Evolutionary conservation across 2,113 vertebrate genomes (phyloP).

Genomic region (Planiliza haematocheilus): DNA sequence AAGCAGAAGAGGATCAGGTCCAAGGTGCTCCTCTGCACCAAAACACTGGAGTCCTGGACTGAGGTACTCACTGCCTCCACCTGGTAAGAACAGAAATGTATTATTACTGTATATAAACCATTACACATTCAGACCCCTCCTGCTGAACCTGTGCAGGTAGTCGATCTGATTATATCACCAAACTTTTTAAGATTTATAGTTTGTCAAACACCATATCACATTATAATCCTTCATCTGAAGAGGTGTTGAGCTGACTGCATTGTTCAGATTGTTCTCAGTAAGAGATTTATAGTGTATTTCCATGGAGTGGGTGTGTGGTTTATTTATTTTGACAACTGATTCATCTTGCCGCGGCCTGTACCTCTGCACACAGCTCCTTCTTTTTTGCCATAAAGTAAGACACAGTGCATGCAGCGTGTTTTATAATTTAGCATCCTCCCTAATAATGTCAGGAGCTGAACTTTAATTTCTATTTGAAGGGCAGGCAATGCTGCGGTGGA

Average conservation of each 20-base stretch:
- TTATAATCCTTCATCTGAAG: background rate
- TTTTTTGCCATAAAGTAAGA: too few species aligned
- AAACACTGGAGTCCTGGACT: slow-evolving; percentile 97
- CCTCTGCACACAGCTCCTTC: too few species aligned
- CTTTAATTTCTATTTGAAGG: background rate
- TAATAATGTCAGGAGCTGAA: background rate
- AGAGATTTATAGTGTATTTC: background rate
- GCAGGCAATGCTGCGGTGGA: background rate
- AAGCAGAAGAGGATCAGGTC: slow-evolving; percentile 99
- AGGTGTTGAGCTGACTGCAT: background rate
- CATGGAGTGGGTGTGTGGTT: background rate
- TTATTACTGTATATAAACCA: background rate
- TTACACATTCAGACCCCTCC: background rate
- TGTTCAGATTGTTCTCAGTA: too few species aligned
- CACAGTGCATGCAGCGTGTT: background rate
- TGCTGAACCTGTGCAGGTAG: background rate
- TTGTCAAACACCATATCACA: background rate
- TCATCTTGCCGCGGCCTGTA: background rate
- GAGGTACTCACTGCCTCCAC: slow-evolving; percentile 98
- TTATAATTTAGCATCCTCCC: background rate
- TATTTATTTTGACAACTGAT: background rate
- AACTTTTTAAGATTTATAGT: background rate
- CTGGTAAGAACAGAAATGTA: slow-evolving; percentile 77
- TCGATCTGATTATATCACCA: too few species aligned
- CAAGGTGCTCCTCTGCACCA: slow-evolving; percentile 97